A percentile compares a stretch with the other conserved stretches of the same genome.
Conservation (phyloP, 23 tunicate species). For the Trididemnum clinides region DNA sequence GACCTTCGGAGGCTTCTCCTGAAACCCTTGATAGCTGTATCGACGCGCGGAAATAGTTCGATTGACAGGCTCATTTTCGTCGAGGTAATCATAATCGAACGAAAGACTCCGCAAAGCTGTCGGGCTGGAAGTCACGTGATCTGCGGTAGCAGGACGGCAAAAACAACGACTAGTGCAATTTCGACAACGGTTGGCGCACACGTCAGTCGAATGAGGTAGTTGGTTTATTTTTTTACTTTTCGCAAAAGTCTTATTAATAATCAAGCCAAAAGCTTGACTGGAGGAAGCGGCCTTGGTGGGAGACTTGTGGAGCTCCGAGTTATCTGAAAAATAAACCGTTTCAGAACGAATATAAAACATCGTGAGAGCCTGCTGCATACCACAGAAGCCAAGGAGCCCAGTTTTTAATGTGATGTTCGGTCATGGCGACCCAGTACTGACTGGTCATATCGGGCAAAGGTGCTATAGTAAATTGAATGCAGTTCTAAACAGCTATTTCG, state of each 20-base stretch:
- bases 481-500: too few species aligned
- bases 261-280: conserved; percentile 18
- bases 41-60: conserved; percentile 30
- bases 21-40: conserved; percentile 47
- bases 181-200: too few species aligned
- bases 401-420: too few species aligned
- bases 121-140: too few species aligned
- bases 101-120: conserved; percentile 28
- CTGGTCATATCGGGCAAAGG: too few species aligned
- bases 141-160: too few species aligned
- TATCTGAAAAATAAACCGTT: conserved; percentile 24
- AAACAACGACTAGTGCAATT: too few species aligned
- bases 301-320: not conserved
- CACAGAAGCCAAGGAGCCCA: too few species aligned
- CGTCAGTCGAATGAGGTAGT: conserved; percentile 10
- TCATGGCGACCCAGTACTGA: too few species aligned
- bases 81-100: not conserved
- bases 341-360: too few species aligned
- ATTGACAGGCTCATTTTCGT: not conserved
- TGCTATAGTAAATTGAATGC: too few species aligned
- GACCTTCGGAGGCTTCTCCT: not conserved
- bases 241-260: not conserved
- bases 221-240: not conserved
- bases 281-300: conserved; percentile 50
- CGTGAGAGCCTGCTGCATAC: too few species aligned